These are phyloP conservation scores for Thunnus maccoyii DNA, from an alignment of 2,113 vertebrate genomes.

Conservation along the genomic window DNA sequence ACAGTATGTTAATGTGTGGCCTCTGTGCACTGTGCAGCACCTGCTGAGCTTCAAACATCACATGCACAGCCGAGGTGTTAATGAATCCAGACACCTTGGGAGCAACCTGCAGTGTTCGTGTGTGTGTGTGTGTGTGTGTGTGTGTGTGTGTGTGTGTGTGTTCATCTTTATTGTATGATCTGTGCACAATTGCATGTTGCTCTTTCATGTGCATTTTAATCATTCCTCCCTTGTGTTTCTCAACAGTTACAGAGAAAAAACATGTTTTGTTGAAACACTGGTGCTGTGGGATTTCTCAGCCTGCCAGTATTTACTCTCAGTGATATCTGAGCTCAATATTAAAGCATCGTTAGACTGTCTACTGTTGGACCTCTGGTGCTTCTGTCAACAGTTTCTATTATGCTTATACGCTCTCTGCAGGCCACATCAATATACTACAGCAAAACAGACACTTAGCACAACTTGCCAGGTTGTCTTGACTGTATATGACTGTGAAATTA, in stretches of 20 bases:
- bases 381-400: background rate
- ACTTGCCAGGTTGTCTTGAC: background rate
- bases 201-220: background rate
- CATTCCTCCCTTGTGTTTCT: background rate
- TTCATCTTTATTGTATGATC: background rate
- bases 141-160: conserved; percentile 16
- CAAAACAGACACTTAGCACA: background rate
- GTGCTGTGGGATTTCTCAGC: background rate
- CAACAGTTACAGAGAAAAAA: background rate
- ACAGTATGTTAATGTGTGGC: background rate
- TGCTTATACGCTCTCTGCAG: conserved; percentile 10
- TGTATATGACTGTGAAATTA: background rate
- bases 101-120: background rate
- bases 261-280: background rate
- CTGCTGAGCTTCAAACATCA: conserved; percentile 36
- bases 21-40: conserved; percentile 4
- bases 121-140: background rate
- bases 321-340: background rate
- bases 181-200: background rate
- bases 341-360: background rate
- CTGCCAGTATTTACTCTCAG: background rate
- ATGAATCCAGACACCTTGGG: conserved; percentile 42
- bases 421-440: background rate
- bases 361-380: background rate
- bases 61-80: conserved; percentile 24